Base-by-base conservation (phyloP, 2,888 invertebrate genomes). In the Carterocephalus palaemon region DNA sequence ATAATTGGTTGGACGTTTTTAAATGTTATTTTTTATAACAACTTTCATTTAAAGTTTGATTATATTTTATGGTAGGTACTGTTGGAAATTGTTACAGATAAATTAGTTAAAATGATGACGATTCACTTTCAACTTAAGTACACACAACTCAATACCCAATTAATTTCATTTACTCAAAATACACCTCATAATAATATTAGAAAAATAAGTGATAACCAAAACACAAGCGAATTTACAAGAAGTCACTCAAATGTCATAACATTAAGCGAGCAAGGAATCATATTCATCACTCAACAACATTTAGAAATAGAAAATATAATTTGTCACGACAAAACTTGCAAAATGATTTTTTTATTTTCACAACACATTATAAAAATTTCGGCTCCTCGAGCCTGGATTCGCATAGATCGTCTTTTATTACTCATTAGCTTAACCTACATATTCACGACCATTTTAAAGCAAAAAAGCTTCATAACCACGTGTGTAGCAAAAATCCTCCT, bases 291-390 rank as follows among this genome's bases (percentile, higher is more conserved):
- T 39, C 34, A 10, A 45, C 47, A 43, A 48, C 34, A 42, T 48
- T 37, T 48, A 41, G 39, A 39, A 56, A 55, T 52, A 63, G 61
- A 68, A 70, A 70, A 67, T 66, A 62, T 40, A 46, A 51, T 55
- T 67, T 72, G 69, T 69, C 74, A 73, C 67, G 66, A 74, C 65
- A 68, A 60, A 59, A 62, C 67, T 64, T 58, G 63, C 61, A 68
- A 64, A 64, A 63, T 65, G 54, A 49, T 54, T 54, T 49, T 62
- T 67, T 69, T 63, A 63, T 64, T 66, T 76, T 85, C 83, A 84
- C 85, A 84, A 84, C 84, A 74, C 83, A 62, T 79, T 80, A 76
- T 79, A 81, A 78, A 78, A 79, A 75, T 70, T 60, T 74, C 76
- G 75, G 75, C 75, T 71, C 66, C 62, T 45, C 37, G 45, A 45